Evolutionary conservation across 2,797 vertebrate genomes (phyloP).

Genomic region (Eurystomus glaucurus): DNA sequence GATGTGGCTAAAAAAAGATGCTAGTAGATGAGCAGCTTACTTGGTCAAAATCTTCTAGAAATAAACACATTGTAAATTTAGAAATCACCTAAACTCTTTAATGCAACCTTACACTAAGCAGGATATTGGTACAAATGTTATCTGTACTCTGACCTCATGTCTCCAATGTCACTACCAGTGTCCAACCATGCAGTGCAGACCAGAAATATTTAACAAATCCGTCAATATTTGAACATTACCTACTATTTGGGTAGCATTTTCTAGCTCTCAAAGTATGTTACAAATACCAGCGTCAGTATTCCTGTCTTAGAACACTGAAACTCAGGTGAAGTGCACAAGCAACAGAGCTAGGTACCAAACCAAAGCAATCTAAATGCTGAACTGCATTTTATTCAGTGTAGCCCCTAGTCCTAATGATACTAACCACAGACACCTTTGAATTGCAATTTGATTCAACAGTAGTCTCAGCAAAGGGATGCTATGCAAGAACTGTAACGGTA

Average conservation of each 20-base stretch:
- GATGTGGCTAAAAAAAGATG: neutral
- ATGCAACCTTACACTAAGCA: neutral
- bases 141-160: neutral
- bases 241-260: neutral
- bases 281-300: neutral
- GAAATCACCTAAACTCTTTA: neutral
- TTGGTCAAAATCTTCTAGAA: neutral
- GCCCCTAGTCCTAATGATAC: neutral
- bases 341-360: neutral
- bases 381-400: neutral
- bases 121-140: neutral
- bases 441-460: neutral
- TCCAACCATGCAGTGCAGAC: neutral
- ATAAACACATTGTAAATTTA: neutral
- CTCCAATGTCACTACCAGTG: neutral
- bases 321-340: neutral
- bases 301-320: neutral
- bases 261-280: neutral
- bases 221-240: neutral
- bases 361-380: neutral
- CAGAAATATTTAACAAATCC: neutral
- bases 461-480: neutral
- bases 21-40: neutral
- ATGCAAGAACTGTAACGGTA: rapidly evolving
- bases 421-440: neutral